phyloP scores from a whole-genome alignment of 1,140 invertebrate genomes.

The Lucilia cuprina region DNA sequence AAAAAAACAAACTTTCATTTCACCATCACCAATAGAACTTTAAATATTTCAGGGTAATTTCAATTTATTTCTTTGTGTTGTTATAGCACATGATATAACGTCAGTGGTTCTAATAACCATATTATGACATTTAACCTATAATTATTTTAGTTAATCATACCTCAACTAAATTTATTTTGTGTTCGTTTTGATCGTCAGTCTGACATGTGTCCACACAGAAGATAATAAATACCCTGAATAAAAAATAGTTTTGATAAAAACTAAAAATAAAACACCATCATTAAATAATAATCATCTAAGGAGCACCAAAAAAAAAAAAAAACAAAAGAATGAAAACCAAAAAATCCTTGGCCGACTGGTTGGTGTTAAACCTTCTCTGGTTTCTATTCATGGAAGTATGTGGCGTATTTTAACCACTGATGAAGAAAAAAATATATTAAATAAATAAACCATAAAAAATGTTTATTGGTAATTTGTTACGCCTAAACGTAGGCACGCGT shows the following conservation, averaged over 20 bases:
- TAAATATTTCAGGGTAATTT: not conserved
- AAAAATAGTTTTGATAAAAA: not conserved
- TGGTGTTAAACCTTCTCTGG: too few relatives aligned
- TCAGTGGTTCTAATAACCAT: not conserved
- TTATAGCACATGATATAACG: not conserved
- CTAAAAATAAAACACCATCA: not conserved
- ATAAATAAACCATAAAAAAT: conserved; percentile 1
- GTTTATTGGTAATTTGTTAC: conserved; percentile 24
- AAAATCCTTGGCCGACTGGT: not conserved
- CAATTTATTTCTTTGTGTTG: not conserved
- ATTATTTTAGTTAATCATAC: conserved; percentile 3
- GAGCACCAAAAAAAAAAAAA: not conserved
- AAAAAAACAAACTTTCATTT: not conserved
- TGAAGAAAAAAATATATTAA: not conserved
- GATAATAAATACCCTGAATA: not conserved
- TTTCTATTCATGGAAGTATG: not conserved
- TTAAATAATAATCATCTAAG: not conserved
- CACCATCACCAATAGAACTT: not conserved
- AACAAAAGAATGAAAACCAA: not conserved
- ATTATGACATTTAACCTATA: not conserved
- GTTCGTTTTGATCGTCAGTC: not conserved
- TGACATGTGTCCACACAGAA: not conserved
- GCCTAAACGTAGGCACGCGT: conserved; percentile 32
- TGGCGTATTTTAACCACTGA: not conserved
- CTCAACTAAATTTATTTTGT: not conserved